Evolutionary conservation across 1,140 invertebrate genomes (phyloP).

Genomic region (Meloidogyne floridensis): DNA sequence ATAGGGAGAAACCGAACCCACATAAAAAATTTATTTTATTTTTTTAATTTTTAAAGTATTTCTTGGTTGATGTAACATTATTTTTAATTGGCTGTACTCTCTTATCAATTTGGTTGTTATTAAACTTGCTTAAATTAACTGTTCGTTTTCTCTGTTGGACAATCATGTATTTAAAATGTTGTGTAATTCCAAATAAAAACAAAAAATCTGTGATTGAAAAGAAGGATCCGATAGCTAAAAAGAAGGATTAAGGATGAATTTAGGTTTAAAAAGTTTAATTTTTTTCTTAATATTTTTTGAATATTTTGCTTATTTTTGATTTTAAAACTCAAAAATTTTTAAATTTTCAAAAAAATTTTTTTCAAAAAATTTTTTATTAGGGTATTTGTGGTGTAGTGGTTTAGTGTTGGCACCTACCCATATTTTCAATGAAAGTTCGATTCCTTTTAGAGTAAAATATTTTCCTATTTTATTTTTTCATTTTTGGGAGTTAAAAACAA

Average conservation of each 20-base stretch:
- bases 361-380: too few species aligned
- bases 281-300: neutral
- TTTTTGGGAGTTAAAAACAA: too few species aligned
- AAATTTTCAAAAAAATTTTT: too few species aligned
- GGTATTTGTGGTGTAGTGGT: too few species aligned
- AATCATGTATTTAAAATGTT: constrained; percentile 12
- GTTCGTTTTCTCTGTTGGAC: constrained; percentile 38
- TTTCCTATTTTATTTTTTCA: too few species aligned
- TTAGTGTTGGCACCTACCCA: too few species aligned
- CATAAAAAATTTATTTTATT: neutral
- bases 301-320: neutral
- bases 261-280: neutral
- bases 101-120: constrained; percentile 36
- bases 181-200: neutral
- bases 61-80: constrained; percentile 61
- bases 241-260: constrained; percentile 14
- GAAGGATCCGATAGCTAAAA: constrained; percentile 22
- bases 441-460: too few species aligned
- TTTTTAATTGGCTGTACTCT: constrained; percentile 52
- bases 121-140: constrained; percentile 48
- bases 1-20: too few species aligned
- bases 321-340: neutral
- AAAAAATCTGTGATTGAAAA: neutral
- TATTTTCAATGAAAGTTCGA: too few species aligned
- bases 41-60: constrained; percentile 50